A percentile compares a stretch with the other conserved stretches of the same genome.
Conservation (phyloP, 2,888 invertebrate species). For the Eretmocerus hayati region DNA sequence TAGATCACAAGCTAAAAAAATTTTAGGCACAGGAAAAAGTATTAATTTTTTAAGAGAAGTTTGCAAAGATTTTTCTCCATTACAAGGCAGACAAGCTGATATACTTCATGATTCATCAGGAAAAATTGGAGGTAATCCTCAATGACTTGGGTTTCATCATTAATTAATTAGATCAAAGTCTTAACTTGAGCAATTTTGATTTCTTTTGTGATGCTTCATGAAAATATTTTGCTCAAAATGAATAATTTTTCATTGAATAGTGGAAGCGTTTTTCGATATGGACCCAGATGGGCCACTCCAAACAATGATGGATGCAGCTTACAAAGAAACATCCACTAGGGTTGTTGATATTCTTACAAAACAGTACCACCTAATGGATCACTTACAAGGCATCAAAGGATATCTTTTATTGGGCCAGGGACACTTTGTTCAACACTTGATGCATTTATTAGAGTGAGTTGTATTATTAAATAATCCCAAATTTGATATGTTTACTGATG, state of each 20-base stretch:
- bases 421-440: conserved; percentile 88
- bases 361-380: conserved; percentile 83
- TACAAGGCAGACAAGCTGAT: conserved; percentile 53
- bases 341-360: conserved; percentile 79
- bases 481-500: not conserved
- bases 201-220: not conserved
- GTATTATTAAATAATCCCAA: not conserved
- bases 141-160: not conserved
- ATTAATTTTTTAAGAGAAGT: conserved; percentile 91
- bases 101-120: conserved; percentile 52
- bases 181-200: not conserved
- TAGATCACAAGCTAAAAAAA: conserved; percentile 77
- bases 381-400: conserved; percentile 81
- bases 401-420: conserved; percentile 92
- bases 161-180: not conserved
- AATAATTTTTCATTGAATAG: conserved; percentile 38
- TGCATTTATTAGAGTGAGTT: conserved; percentile 82
- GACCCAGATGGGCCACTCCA: conserved; percentile 70
- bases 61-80: conserved; percentile 72
- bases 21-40: conserved; percentile 89
- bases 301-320: conserved; percentile 74
- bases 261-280: conserved; percentile 61
- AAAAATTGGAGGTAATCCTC: conserved; percentile 37
- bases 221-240: conserved; percentile 1
- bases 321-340: conserved; percentile 77